Base-by-base conservation (phyloP, 2,113 vertebrate species). In the Tupaia tana region DNA sequence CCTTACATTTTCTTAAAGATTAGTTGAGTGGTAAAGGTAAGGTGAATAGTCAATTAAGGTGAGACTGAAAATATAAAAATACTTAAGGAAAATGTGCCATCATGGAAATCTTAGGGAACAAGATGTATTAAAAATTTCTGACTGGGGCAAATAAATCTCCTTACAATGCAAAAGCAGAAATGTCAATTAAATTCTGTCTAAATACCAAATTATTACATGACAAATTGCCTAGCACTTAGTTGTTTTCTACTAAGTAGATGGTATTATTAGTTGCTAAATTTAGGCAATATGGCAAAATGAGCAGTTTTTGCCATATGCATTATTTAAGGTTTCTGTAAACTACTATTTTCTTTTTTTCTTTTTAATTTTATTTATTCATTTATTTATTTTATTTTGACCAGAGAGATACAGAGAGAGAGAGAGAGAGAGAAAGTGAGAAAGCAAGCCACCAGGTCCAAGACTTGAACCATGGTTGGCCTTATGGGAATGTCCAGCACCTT, bases 171-270 rank as follows among this genome's bases (percentile, higher is more conserved):
- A 84, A 94, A 81, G 25, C 7, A 86, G 16, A 54, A 95, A 59
- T 4, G 90, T 56, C 29, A 95, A 89, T 74, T 24, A 90, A 95
- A 96, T 70, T 88, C 52, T 88, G 85, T 31, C 20, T 79, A 31
- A 63, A 71, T 20, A 20, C 25, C 29, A 84, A 87, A 87, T 93
- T 87, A 77, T 20, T 70, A 75, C 20, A 89, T 86, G 80, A 64
- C 31, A 5, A 84, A 86, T 52, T 56, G 29, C 24, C 24, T 90
- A 56, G 20, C 6, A 77, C 20, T 95, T 86, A 71, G 54, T 3
- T 79, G 58, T 90, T 78, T 93, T 75, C 59, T 89, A 89, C 5
- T n/a, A 91, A 89, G 19, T 87, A 31, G 73, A 12, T 84, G 20
- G 34, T 75, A 84, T 29, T 91, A 95, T 58, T 7, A 91, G 12